These are phyloP conservation scores for Adoxophyes honmai DNA, from an alignment of 1,140 invertebrate species.

Conservation along the genomic window DNA sequence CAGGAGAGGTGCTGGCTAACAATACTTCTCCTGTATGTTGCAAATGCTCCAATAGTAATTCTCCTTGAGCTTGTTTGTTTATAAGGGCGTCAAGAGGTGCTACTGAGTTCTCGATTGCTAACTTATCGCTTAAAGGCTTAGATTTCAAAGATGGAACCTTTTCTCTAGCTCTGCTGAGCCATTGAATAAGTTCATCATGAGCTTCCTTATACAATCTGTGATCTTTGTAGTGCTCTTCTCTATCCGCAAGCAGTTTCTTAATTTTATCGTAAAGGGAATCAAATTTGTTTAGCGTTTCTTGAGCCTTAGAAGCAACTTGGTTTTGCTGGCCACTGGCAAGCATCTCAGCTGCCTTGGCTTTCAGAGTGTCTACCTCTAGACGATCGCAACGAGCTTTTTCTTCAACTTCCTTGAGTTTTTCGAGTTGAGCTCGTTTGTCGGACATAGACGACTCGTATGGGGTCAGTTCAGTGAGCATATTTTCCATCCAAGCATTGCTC, in stretches of 20 bases:
- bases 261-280: conserved; percentile 84
- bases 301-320: conserved; percentile 88
- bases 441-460: conserved; percentile 88
- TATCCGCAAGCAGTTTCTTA: conserved; percentile 85
- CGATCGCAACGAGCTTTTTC: conserved; percentile 94
- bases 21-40: conserved; percentile 91
- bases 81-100: conserved; percentile 90
- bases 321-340: conserved; percentile 89
- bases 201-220: conserved; percentile 93
- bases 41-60: conserved; percentile 90
- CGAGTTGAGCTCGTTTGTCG: conserved; percentile 91
- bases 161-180: conserved; percentile 91
- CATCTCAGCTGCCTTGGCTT: conserved; percentile 92
- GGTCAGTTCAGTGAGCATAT: conserved; percentile 83
- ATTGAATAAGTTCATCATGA: conserved; percentile 90
- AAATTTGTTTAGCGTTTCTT: conserved; percentile 89
- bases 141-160: conserved; percentile 93
- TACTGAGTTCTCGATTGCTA: conserved; percentile 92
- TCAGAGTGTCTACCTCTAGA: conserved; percentile 93
- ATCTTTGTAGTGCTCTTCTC: conserved; percentile 92
- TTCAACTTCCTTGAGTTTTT: conserved; percentile 90
- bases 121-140: conserved; percentile 88
- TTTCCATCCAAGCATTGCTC: conserved; percentile 87
- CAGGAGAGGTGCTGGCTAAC: conserved; percentile 87
- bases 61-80: conserved; percentile 94